Conservation (phyloP, 2,797 vertebrate species). For the Gallinago solitaria region DNA sequence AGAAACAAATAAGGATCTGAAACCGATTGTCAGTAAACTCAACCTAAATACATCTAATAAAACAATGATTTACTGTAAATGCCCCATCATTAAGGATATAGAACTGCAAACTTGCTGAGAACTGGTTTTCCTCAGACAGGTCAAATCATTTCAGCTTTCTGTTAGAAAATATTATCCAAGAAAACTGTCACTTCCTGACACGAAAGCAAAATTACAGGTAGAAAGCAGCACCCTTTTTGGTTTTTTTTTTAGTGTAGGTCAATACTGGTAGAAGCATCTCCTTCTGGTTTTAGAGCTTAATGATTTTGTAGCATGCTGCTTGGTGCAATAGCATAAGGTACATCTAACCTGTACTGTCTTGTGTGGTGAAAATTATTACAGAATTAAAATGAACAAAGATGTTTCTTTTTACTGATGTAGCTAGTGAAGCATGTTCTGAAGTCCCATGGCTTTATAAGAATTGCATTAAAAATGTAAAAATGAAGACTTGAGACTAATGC, state of each 20-base stretch:
- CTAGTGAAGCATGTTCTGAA: neutral
- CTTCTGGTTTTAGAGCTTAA: neutral
- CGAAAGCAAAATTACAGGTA: neutral
- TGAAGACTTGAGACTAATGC: neutral
- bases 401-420: neutral
- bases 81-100: neutral
- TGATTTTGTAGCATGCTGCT: neutral
- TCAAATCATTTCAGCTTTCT: neutral
- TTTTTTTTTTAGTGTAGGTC: neutral
- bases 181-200: neutral
- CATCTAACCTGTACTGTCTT: neutral
- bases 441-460: neutral
- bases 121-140: neutral
- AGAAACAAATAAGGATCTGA: neutral
- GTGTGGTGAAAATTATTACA: neutral
- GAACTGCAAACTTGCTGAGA: neutral
- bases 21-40: neutral
- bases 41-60: neutral
- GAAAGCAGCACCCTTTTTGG: neutral
- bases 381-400: neutral
- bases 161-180: neutral
- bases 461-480: neutral
- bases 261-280: neutral
- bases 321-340: neutral
- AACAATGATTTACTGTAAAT: neutral